Conservation (phyloP, 2,113 vertebrate genomes). For the Cochlearius cochlearius region DNA sequence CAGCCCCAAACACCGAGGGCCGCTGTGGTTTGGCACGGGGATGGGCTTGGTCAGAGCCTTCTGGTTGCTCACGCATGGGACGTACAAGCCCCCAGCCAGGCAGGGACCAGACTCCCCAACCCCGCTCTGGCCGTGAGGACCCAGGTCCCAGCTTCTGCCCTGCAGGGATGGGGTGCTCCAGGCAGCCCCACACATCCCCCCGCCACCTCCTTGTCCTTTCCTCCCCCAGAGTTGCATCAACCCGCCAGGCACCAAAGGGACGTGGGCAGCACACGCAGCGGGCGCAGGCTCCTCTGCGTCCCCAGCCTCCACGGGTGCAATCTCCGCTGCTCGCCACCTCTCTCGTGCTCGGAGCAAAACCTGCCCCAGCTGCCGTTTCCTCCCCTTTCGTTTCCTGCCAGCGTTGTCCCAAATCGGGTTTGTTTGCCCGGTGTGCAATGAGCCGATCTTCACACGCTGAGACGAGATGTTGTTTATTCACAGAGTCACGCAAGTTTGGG, state of each 20-base stretch:
- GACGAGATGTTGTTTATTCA: no score
- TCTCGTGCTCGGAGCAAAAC: not conserved
- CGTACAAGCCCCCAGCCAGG: not conserved
- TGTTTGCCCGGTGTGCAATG: no score
- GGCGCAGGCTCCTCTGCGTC: not conserved
- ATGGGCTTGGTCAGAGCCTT: not conserved
- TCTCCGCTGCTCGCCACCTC: not conserved
- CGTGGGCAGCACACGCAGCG: not conserved
- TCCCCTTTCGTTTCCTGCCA: not conserved
- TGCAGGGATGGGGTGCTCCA: not conserved
- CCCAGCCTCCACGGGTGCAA: not conserved
- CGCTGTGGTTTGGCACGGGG: accelerated
- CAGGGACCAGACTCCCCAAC: not conserved
- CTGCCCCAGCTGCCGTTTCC: not conserved
- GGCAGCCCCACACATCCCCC: not conserved
- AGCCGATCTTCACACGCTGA: no score
- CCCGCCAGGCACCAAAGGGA: not conserved
- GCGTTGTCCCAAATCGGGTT: no score
- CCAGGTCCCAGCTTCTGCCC: not conserved
- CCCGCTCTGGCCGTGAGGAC: not conserved
- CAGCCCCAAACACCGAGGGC: not conserved
- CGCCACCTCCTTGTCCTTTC: no score
- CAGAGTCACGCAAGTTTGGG: no score
- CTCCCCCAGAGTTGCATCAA: not conserved
- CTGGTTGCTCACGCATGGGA: not conserved